Evolutionary conservation across 2,113 vertebrate species (phyloP).

Genomic region (Cepphus grylle): DNA sequence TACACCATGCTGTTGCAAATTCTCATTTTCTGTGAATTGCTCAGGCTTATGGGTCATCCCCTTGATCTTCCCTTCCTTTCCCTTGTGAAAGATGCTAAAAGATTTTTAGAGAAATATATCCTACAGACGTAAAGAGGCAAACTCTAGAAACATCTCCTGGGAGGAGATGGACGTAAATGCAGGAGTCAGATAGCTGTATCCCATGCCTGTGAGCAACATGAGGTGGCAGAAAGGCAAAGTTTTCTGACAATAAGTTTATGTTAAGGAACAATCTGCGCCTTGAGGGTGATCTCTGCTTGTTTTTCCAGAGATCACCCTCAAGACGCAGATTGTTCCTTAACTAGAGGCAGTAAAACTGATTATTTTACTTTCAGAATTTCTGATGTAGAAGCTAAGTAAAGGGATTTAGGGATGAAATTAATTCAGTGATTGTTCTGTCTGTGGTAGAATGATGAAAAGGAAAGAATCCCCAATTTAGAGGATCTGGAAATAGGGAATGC

Average conservation of each 20-base stretch:
- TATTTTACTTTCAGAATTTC: not conserved
- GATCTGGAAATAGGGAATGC: not conserved
- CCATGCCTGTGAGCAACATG: not conserved
- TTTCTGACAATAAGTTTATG: not conserved
- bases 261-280: too few relatives aligned
- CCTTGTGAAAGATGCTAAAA: not conserved
- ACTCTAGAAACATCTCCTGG: not conserved
- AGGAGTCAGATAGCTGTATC: not conserved
- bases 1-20: not conserved
- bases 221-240: not conserved
- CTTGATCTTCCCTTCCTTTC: not conserved
- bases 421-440: not conserved
- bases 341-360: not conserved
- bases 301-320: not conserved
- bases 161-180: not conserved
- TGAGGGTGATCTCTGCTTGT: not conserved
- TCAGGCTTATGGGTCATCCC: not conserved
- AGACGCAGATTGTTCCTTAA: not conserved
- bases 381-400: not conserved
- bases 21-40: not conserved
- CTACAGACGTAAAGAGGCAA: not conserved
- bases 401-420: slow-evolving; percentile 16
- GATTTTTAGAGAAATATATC: not conserved
- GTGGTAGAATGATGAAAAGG: not conserved
- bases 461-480: not conserved